Evolutionary conservation across 2,888 invertebrate species (phyloP), one percentile per base, ranked within the genome.

Genomic region (Nomada ferruginata): DNA sequence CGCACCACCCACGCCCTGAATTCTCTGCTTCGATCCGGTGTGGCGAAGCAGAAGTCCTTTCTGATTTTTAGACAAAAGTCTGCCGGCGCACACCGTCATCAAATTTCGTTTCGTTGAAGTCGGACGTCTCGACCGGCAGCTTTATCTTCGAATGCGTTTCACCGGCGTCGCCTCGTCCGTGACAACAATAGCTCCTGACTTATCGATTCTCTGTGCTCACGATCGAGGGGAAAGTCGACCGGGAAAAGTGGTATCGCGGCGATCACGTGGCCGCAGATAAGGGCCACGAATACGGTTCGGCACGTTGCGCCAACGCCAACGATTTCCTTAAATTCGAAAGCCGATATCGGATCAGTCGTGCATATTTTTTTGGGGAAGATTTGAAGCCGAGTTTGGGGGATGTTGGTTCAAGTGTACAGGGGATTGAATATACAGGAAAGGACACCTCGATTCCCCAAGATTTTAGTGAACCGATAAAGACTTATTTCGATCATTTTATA

Each of bases 91-190:
- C 11, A 23, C 29, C 70, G n/a, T 64, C 72, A n/a, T 79, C 66
- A 84, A 79, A 63, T 42, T 66, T 79, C 50, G 73, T 63, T 52
- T 20, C 64, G n/a, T 29, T 29, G 47, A 61, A 72, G 60, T 47
- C 26, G 42, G 26, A 61, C 64, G 60, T 65, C 59, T 66, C 79
- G 66, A 50, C 59, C 0, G 47, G 26, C 36, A 18, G 50, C 23
- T 61, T 66, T 69, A 68, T 79, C 57, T 18, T 50, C 23, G 69
- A 20, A 23, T 55, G 7, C 23, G n/a, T 53, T 50, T 50, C 61
- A 55, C 13, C 69, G 26, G 23, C 76, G 36, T 76, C 57, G 64
- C 10, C 15, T 15, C 5, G 1, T 13, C 60, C 26, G 47, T 36
- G 36, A 29, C 7, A 29, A 26, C 53, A 52, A 60, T 42, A 63